These are phyloP conservation scores for Tuberolachnus salignus DNA, from an alignment of 2,888 invertebrate species.

Conservation along the genomic window DNA sequence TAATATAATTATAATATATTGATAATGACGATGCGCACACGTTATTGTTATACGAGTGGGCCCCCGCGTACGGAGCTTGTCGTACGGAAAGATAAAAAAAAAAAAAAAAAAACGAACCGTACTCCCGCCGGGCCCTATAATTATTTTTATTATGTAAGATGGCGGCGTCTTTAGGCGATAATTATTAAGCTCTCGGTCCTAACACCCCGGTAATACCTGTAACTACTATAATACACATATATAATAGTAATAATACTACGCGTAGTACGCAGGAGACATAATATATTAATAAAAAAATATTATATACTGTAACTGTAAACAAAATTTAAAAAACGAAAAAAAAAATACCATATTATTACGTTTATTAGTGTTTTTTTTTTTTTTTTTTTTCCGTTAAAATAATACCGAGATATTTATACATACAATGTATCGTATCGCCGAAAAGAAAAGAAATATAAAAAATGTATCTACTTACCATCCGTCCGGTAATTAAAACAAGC, in stretches of 20 bases:
- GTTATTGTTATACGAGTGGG: not conserved
- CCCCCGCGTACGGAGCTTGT: conserved; percentile 8
- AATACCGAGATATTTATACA: no score
- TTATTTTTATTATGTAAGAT: no score
- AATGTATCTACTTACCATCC: no score
- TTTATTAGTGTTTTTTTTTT: conserved; percentile 22
- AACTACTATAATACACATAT: not conserved
- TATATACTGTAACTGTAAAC: conserved; percentile 5
- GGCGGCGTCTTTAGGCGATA: conserved; percentile 32
- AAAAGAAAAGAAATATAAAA: no score
- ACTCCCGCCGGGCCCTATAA: conserved; percentile 22
- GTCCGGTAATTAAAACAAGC: no score
- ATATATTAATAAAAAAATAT: conserved; percentile 23
- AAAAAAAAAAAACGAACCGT: no score
- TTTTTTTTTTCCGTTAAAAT: no score
- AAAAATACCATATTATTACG: not conserved
- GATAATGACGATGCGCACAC: not conserved
- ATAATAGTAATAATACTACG: no score
- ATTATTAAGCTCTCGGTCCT: conserved; percentile 32
- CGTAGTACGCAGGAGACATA: not conserved
- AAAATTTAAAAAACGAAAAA: no score
- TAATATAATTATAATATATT: not conserved
- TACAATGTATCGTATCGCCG: no score
- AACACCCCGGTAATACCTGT: conserved; percentile 29
- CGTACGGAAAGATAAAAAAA: no score